Evolutionary conservation across 2,888 invertebrate species (phyloP).

Genomic region (Lasioglossum marginatum): DNA sequence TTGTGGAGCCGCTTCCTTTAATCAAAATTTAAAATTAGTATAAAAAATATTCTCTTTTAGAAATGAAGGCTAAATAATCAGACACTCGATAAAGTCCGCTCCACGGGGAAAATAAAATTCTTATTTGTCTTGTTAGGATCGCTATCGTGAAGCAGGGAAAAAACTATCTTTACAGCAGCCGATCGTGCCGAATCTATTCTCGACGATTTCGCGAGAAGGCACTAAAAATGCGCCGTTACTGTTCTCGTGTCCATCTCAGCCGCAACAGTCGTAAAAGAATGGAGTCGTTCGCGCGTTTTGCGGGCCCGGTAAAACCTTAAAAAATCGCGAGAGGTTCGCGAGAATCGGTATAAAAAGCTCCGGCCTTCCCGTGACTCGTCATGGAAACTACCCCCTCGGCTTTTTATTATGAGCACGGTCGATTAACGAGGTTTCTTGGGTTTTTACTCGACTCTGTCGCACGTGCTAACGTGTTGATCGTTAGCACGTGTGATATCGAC

Average conservation of each 20-base stretch:
- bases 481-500: conserved; percentile 58
- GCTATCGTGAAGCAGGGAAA: neutral
- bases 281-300: neutral
- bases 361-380: neutral
- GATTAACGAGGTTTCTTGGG: conserved; percentile 13
- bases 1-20: fast-evolving
- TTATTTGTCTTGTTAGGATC: neutral
- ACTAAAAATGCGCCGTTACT: conserved; percentile 2
- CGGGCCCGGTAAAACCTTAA: conserved; percentile 49
- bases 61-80: neutral
- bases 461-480: conserved; percentile 43
- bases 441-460: conserved; percentile 42
- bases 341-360: conserved; percentile 57
- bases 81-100: neutral
- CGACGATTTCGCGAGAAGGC: neutral
- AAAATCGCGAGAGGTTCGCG: conserved; percentile 57
- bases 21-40: neutral
- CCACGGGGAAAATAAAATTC: neutral
- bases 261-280: conserved; percentile 23
- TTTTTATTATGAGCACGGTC: no score
- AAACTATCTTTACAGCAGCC: neutral
- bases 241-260: conserved; percentile 9
- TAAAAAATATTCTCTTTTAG: neutral
- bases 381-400: neutral
- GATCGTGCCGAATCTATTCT: neutral